These are phyloP conservation scores for Leptodactylus fallax DNA, from an alignment of 2,797 vertebrate species.

Conservation along the genomic window DNA sequence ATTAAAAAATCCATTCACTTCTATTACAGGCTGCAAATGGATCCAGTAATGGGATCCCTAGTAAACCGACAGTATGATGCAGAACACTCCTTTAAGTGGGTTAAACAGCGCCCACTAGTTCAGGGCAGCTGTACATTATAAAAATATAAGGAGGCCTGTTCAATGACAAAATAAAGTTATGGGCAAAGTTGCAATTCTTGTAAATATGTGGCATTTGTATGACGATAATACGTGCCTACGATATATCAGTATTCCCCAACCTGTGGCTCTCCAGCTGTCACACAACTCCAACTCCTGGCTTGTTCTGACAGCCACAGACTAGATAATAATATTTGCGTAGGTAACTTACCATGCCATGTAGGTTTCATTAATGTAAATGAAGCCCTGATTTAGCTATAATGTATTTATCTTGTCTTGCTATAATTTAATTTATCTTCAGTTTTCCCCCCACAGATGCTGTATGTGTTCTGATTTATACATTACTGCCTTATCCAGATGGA, in stretches of 20 bases:
- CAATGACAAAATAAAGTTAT: no score
- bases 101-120: no score
- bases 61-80: no score
- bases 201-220: no score
- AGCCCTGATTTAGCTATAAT: neutral
- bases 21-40: no score
- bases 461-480: slow-evolving; percentile 28
- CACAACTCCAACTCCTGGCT: neutral
- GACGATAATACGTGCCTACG: no score
- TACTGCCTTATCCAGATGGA: slow-evolving; percentile 34
- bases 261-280: neutral
- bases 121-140: no score
- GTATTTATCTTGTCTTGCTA: neutral
- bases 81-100: no score
- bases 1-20: no score
- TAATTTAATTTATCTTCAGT: slow-evolving; percentile 2
- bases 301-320: neutral
- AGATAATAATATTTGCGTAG: neutral
- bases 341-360: neutral
- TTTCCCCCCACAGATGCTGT: slow-evolving; percentile 32
- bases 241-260: neutral
- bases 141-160: no score
- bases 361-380: neutral
- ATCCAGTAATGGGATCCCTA: no score
- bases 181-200: no score